These are phyloP conservation scores for Caenorhabditis sinica DNA, from an alignment of 2,888 invertebrate genomes.

Conservation along the genomic window DNA sequence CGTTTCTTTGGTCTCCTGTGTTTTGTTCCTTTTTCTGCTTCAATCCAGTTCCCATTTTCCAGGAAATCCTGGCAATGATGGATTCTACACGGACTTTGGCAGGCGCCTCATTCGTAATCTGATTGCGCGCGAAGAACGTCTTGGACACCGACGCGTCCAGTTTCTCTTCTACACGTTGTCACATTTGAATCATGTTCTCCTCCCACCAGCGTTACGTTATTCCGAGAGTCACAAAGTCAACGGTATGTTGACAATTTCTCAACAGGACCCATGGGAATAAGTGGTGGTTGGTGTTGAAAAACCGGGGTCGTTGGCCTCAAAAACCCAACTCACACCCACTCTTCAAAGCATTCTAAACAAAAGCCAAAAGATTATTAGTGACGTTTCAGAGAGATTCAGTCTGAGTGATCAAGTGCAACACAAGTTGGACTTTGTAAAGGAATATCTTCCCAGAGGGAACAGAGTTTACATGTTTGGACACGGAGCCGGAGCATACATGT, in stretches of 20 bases:
- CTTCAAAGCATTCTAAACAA: background rate
- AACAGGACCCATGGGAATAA: constrained; percentile 18
- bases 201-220: constrained; percentile 73
- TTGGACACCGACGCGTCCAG: constrained; percentile 65
- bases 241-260: constrained; percentile 62
- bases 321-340: background rate
- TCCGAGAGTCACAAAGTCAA: constrained; percentile 67
- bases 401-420: constrained; percentile 79
- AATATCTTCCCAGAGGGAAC: constrained; percentile 75
- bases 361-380: background rate
- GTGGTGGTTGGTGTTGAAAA: constrained; percentile 15
- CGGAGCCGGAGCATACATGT: constrained; percentile 79
- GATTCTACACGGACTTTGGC: constrained; percentile 80
- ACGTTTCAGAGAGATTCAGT: constrained; percentile 75
- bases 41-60: constrained; percentile 31
- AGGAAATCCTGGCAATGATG: constrained; percentile 82
- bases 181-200: constrained; percentile 80
- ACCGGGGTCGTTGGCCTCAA: background rate
- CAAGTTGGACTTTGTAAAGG: constrained; percentile 77
- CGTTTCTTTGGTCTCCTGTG: background rate
- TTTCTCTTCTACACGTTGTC: constrained; percentile 76
- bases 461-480: constrained; percentile 79
- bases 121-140: constrained; percentile 70
- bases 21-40: constrained; percentile 9
- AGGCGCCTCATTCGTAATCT: constrained; percentile 71